These are phyloP conservation scores for Takifugu flavidus DNA, from an alignment of 2,113 vertebrate genomes.

Conservation along the genomic window DNA sequence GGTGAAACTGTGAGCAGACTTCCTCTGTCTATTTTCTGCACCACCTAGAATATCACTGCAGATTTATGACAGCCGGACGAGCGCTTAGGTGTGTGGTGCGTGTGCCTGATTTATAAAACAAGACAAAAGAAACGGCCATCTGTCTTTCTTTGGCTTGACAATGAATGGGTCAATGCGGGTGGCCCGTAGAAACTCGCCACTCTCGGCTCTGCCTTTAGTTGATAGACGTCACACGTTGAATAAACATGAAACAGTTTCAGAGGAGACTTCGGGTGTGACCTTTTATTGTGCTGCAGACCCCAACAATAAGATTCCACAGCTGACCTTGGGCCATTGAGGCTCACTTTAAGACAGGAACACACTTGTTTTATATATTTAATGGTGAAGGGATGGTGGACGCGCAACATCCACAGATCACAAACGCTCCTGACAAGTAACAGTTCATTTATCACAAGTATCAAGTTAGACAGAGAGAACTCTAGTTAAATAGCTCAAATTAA, in stretches of 20 bases:
- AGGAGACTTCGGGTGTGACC: background rate
- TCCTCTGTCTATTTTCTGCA: slow-evolving; percentile 71
- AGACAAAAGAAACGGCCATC: slow-evolving; percentile 25
- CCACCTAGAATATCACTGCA: slow-evolving; percentile 49
- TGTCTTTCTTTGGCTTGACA: slow-evolving; percentile 37
- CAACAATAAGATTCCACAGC: background rate
- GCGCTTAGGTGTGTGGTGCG: slow-evolving; percentile 7
- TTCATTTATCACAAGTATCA: too few relatives aligned
- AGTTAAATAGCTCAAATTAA: too few relatives aligned
- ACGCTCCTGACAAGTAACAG: too few relatives aligned
- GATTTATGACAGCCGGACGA: slow-evolving; percentile 55
- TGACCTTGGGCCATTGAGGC: background rate
- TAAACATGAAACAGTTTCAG: background rate
- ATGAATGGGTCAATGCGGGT: slow-evolving; percentile 5
- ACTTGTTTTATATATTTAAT: too few relatives aligned
- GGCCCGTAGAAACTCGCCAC: slow-evolving; percentile 23
- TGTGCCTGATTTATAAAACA: slow-evolving; percentile 23
- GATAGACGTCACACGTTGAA: slow-evolving; percentile 2
- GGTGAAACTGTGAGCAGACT: slow-evolving; percentile 46
- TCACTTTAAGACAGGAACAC: too few relatives aligned
- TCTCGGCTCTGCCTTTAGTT: slow-evolving; percentile 8
- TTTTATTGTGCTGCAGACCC: background rate
- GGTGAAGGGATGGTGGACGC: too few relatives aligned
- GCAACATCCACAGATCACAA: too few relatives aligned
- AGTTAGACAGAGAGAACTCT: too few relatives aligned